Base-by-base conservation (phyloP, 2,888 invertebrate species). In the Chloromyia formosa region DNA sequence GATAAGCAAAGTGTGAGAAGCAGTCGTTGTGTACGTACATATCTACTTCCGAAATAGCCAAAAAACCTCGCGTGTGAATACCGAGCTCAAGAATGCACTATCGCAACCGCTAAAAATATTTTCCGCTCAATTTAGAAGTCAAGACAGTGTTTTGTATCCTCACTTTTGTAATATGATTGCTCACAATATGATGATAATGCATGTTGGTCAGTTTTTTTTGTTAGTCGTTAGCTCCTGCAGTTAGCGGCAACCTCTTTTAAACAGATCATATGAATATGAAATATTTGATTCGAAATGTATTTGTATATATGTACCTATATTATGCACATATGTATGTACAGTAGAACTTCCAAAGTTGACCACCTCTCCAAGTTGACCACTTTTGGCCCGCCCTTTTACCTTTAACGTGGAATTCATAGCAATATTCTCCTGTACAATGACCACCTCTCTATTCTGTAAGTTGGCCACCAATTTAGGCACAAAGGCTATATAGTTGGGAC, bases 1-100 rank as follows among this genome's bases (percentile, higher is more conserved):
- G 71, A 71, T 71, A 71, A 71, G 71, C 35, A 71, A 35, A 53
- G 54, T 56, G 71, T 71, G 71, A 71, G 58, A 71, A 71, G 27
- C 27, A 7, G 16, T 16, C 58, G 9, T 66, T 49, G 12, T 12
- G 10, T 56, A 20, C 22, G 18, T 16, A 56, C 16, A 54, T 18
- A 20, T 10, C 22, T 40, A 58, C 58, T 71, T 71, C 71, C 71
- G 71, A 71, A 71, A 69, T n/a, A 54, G 35, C 10, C 18, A 54
- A n/a, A 53, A 68, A 9, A 23, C 18, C 7, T 20, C 14, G 20
- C 16, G 18, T 22, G 27, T 22, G 49, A 23, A 27, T 66, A 42
- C 20, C 10, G 49, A 23, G 23, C 27, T 49, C 49, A 49, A 49
- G 49, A 49, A 49, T 49, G 49, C 49, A 49, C 49, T 49, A 49